Percentiles rank a stretch among this genome's conserved stretches.
These are phyloP conservation scores for Botia kubotai DNA, from an alignment of 2,797 vertebrate species.

Conservation along the genomic window DNA sequence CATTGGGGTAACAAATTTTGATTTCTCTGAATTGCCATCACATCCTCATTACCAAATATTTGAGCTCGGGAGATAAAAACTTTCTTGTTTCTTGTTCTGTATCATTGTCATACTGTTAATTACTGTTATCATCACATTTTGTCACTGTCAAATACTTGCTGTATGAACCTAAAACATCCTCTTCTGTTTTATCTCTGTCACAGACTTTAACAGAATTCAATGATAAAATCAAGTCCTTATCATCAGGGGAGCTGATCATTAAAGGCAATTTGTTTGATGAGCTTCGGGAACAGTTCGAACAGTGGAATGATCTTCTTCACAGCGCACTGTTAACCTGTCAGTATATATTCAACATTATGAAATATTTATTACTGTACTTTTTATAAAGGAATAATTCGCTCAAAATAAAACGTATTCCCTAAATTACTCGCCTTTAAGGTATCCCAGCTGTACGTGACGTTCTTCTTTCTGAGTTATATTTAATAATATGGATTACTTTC, in stretches of 20 bases:
- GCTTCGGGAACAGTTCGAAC: slow-evolving; percentile 51
- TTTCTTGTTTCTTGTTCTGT: too few relatives aligned
- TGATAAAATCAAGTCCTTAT: slow-evolving; percentile 26
- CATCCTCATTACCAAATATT: background rate
- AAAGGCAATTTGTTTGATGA: slow-evolving; percentile 49
- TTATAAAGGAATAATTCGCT: too few relatives aligned
- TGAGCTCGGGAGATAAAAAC: too few relatives aligned
- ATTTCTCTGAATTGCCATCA: background rate
- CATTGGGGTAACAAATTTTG: slow-evolving; percentile 17
- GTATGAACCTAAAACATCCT: background rate
- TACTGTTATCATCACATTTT: too few relatives aligned
- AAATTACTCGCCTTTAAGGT: too few relatives aligned
- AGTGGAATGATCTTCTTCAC: slow-evolving; percentile 55
- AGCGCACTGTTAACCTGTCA: slow-evolving; percentile 45
- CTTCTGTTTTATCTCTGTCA: background rate
- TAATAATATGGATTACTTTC: too few relatives aligned
- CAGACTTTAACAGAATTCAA: slow-evolving; percentile 44
- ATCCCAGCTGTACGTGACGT: too few relatives aligned
- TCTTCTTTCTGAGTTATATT: too few relatives aligned
- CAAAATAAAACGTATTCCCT: too few relatives aligned
- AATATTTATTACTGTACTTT: background rate
- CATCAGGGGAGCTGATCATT: slow-evolving; percentile 16
- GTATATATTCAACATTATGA: slow-evolving; percentile 5
- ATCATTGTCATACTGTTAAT: too few relatives aligned
- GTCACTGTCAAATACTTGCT: too few relatives aligned